These are phyloP conservation scores for Xiphophorus birchmanni DNA, from an alignment of 2,797 vertebrate genomes.

Conservation along the genomic window DNA sequence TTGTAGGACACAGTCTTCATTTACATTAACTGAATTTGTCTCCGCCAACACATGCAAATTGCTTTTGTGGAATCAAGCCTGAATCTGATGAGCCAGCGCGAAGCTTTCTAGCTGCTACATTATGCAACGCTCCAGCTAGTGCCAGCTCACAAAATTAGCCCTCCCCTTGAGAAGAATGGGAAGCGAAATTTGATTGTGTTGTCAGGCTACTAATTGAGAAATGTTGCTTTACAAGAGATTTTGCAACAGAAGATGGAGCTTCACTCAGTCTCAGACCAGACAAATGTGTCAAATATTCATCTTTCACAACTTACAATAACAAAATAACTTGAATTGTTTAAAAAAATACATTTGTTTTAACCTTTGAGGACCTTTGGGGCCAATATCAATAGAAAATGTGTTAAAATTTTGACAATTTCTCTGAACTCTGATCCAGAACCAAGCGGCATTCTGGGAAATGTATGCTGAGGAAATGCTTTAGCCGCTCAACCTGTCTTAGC, in stretches of 20 bases:
- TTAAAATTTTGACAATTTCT: neutral
- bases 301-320: neutral
- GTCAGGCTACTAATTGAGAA: constrained; percentile 10
- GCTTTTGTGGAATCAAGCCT: constrained; percentile 52
- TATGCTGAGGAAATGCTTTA: neutral
- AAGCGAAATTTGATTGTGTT: constrained; percentile 5
- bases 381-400: neutral
- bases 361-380: neutral
- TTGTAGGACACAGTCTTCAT: constrained; percentile 46
- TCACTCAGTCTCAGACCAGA: neutral
- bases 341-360: neutral
- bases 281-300: neutral
- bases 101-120: constrained; percentile 10
- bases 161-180: neutral
- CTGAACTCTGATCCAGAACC: neutral
- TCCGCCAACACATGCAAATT: constrained; percentile 56
- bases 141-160: constrained; percentile 10
- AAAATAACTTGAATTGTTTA: neutral
- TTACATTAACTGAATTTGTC: constrained; percentile 56
- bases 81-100: constrained; percentile 55
- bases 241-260: constrained; percentile 1
- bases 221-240: neutral
- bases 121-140: neutral
- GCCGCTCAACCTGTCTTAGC: no score
- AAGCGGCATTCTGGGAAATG: neutral